Base-by-base conservation (phyloP, 1,140 invertebrate genomes). In the Sipha flava region DNA sequence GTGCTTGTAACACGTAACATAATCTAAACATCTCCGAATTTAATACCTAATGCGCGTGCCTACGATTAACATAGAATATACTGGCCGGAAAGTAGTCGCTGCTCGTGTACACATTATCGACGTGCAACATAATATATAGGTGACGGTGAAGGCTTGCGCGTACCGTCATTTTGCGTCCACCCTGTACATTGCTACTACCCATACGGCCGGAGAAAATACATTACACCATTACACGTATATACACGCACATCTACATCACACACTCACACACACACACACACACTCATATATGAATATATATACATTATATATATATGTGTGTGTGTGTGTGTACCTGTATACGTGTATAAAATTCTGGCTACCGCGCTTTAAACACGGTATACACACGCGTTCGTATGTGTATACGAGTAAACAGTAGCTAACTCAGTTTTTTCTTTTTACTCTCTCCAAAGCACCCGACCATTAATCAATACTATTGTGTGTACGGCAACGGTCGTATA, bases 381-480 rank as follows among this genome's bases (percentile, higher is more conserved):
- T 26, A 29, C 29, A 37, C n/a, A 40, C 4, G 16, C 54, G 6
- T 21, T 4, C 16, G 23, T 21, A 59, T 26, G 21, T 14, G n/a
- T 66, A 66, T 29, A 21, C n/a, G 26, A 75, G 72, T 40, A 75
- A 75, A 77, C 73, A 59, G 73, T 77, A 77, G 73, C 73, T 43
- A 59, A 52, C 47, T 73, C 47, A 18, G 70, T 54, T 75, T 77
- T 77, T 18, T 75, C 40, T 23, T 62, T 34, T 62, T n/a, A 34
- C 9, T 37, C 21, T 62, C 43, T 43, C 21, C 21, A 52, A 57
- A 59, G 34, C 52, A 40, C 52, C 72, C 34, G n/a, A 57, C 47
- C 52, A 77, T 77, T 77, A 77, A 77, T 77, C 73, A 77, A 77
- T 77, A 77, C 73, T 43, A 59, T 77, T 77, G 73, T 77, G 73